These are phyloP conservation scores for Aphelenchoides besseyi DNA, from an alignment of 1,140 invertebrate species.

Conservation along the genomic window DNA sequence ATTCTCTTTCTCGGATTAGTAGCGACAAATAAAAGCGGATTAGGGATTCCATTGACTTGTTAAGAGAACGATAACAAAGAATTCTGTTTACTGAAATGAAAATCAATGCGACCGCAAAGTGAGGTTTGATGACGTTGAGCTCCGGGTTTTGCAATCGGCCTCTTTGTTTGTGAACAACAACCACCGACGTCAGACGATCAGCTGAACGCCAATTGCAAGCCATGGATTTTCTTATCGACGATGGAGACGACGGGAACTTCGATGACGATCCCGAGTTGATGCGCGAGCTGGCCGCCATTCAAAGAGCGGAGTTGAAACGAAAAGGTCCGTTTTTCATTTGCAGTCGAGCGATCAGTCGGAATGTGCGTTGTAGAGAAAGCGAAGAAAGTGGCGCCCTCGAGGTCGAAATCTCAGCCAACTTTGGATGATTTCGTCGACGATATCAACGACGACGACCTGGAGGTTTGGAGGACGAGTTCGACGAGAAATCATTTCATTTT, in stretches of 20 bases:
- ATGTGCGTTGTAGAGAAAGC: neutral
- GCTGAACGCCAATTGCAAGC: neutral
- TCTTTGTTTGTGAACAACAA: neutral
- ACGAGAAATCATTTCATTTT: neutral
- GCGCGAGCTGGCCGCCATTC: neutral
- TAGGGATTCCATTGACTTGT: too few species aligned
- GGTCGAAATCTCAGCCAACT: neutral
- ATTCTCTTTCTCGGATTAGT: too few species aligned
- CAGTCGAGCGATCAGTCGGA: neutral
- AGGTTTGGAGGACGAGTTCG: neutral
- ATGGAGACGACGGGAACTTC: neutral
- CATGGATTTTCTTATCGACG: neutral
- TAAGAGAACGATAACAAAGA: too few species aligned
- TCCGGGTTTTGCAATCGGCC: neutral
- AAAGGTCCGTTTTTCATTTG: neutral
- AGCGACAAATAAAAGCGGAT: too few species aligned
- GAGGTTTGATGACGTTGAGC: slow-evolving; percentile 1
- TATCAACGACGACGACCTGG: slow-evolving; percentile 15
- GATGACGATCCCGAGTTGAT: slow-evolving; percentile 3
- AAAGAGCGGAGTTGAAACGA: neutral
- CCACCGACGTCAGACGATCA: neutral
- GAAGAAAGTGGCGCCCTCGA: neutral
- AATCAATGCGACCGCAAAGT: too few species aligned
- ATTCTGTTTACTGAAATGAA: too few species aligned
- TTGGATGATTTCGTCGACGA: slow-evolving; percentile 3